Conservation (phyloP, 2,888 invertebrate species). For the Brenthis hecate region DNA sequence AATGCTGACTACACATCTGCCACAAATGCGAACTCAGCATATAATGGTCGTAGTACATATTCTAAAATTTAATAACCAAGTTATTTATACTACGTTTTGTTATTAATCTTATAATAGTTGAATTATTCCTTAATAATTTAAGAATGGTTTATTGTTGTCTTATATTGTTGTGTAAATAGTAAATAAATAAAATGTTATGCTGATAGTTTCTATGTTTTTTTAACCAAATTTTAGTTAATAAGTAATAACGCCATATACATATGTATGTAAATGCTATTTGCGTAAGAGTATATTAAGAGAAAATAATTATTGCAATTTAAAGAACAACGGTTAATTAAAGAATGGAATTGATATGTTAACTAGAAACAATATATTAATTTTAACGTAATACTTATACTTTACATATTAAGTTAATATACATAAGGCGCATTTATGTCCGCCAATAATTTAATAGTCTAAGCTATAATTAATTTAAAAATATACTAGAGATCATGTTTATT, state of each 20-base stretch:
- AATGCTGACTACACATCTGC: constrained; percentile 61
- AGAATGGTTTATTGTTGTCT: constrained; percentile 20
- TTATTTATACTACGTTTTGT: neutral
- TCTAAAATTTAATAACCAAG: constrained; percentile 32
- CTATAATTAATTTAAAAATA: neutral
- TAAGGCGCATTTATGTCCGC: too few relatives aligned
- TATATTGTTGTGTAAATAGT: constrained; percentile 32
- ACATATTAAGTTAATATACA: too few relatives aligned
- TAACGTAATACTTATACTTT: too few relatives aligned
- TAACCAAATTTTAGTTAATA: too few relatives aligned
- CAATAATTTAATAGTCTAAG: neutral
- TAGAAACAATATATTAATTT: too few relatives aligned
- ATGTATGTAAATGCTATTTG: too few relatives aligned
- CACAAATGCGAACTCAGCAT: constrained; percentile 59
- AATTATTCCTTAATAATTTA: constrained; percentile 24
- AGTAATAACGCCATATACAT: too few relatives aligned
- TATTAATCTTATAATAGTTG: constrained; percentile 8
- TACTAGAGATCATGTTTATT: neutral
- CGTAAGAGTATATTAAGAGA: too few relatives aligned
- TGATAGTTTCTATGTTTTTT: too few relatives aligned
- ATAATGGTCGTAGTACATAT: constrained; percentile 58
- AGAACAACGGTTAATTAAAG: too few relatives aligned
- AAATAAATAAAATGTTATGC: constrained; percentile 9
- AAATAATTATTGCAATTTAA: too few relatives aligned
- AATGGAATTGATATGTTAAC: too few relatives aligned